Base-by-base conservation (phyloP, 2,888 invertebrate genomes). In the Graphium colonna region DNA sequence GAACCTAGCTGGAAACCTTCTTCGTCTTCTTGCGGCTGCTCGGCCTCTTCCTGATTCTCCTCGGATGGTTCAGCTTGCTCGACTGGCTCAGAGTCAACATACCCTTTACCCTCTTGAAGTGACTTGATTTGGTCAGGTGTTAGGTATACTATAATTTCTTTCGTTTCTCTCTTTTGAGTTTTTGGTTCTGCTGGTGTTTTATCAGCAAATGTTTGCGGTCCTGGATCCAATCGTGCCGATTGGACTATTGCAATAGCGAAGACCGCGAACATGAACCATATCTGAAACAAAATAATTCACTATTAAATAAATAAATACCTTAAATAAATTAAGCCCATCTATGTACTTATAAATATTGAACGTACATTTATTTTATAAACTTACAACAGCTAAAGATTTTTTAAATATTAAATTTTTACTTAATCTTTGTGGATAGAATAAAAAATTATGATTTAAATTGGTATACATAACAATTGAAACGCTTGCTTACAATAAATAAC, bases 41-140 rank as follows among this genome's bases (percentile, higher is more conserved):
- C 58, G 15, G 48, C 16, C 18, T 60, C 18, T 38, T 47, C 36
- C 8, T 51, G 18, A 12, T 59, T 58, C 52, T 64, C 41, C 36
- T 45, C 60, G 21, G 61, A 52, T 17, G 62, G 57, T 49, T 63
- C 55, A 26, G 26, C 13, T 51, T 51, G 43, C 7, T 51, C 51
- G 36, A 45, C 31, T 38, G 61, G 41, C 9, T 57, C 52, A 17
- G 60, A 51, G 43, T 44, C 56, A 3, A 61, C 33, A 18, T 48
- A 55, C 4, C 56, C 60, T 31, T 60, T 53, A 18, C 61, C 75
- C 38, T 71, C 67, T 66, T 82, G 71, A 31, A 82, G 68, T 18
- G 71, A 68, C 49, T 65, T 70, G 38, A 82, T 82, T 65, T 87
- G 83, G 12, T 69, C 73, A 1, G 81, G 79, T 47, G 86, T 86